Evolutionary conservation across 2,888 invertebrate species (phyloP).

Genomic region (Rhyacophila evoluta): DNA sequence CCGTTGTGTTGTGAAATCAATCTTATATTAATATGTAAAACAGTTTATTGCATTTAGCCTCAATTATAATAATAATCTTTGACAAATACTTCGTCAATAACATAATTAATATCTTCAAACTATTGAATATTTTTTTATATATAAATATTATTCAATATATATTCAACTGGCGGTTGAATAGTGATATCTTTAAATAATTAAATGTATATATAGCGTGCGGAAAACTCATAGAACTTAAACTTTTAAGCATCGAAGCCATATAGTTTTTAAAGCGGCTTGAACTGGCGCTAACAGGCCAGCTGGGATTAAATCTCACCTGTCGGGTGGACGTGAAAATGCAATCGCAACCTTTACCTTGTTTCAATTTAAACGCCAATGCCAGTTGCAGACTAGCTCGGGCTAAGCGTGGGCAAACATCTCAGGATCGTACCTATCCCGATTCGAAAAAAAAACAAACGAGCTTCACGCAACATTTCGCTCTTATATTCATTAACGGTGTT

Average conservation of each 20-base stretch:
- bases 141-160: too few relatives aligned
- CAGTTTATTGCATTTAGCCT: too few relatives aligned
- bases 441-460: not conserved
- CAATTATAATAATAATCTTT: too few relatives aligned
- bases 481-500: not conserved
- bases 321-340: conserved; percentile 1
- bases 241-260: not conserved
- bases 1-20: too few relatives aligned
- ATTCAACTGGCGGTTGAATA: too few relatives aligned
- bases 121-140: too few relatives aligned
- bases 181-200: not conserved
- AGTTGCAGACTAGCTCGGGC: conserved; percentile 6
- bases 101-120: too few relatives aligned
- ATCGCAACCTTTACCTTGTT: conserved; percentile 46
- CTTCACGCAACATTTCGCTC: not conserved
- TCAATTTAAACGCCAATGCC: conserved; percentile 41
- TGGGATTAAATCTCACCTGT: conserved; percentile 16
- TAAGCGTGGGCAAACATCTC: conserved; percentile 26
- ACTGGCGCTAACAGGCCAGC: conserved; percentile 6
- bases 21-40: too few relatives aligned
- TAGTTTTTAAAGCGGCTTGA: not conserved
- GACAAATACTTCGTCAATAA: too few relatives aligned
- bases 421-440: conserved; percentile 25
- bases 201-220: not conserved
- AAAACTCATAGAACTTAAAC: not conserved